Evolutionary conservation across 2,888 invertebrate species (phyloP), one percentile per base, ranked within the genome.

Genomic region (Carabus problematicus): DNA sequence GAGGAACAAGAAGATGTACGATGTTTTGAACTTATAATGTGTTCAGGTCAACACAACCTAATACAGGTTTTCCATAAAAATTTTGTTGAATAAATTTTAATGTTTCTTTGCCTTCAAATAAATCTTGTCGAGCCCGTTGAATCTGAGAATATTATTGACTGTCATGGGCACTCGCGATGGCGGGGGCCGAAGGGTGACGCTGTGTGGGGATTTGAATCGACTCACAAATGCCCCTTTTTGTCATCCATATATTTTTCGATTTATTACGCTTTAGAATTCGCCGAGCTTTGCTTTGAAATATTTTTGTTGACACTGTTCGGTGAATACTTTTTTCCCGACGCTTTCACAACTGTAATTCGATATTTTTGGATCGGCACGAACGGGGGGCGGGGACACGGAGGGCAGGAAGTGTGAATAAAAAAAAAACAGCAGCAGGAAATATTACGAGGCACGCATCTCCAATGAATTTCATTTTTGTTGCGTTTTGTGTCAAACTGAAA

Each of bases 121-220:
- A 67, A 67, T 67, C 67, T 67, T 54, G 52, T 39, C 39, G 60
- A 60, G 60, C 8, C 42, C 59, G 29, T 58, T 60, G 52, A 67
- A 67, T 67, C 67, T 60, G 67, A 59, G 60, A 67, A 67, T 67
- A 67, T 67, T 67, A 67, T 67, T 67, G 67, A 67, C 67, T 67
- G 67, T 43, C 67, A 29, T 29, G 59, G 58, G 45, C 49, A 41
- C 39, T 9, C n/a, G n/a, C n/a, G n/a, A n/a, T 29, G 6, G 52
- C 12, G 43, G 19, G 43, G 43, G 42, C 16, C 16, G 41, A 58
- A 29, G 60, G 19, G 7, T 11, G 64, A 42, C 41, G 41, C n/a
- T 8, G 55, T 7, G 11, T 29, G 9, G 45, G 8, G 60, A 67
- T 67, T 67, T 67, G 52, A 60, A 67, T 66, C 60, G 60, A 60